Evolutionary conservation across 2,797 vertebrate species (phyloP).

Genomic region (Semotilus atromaculatus): DNA sequence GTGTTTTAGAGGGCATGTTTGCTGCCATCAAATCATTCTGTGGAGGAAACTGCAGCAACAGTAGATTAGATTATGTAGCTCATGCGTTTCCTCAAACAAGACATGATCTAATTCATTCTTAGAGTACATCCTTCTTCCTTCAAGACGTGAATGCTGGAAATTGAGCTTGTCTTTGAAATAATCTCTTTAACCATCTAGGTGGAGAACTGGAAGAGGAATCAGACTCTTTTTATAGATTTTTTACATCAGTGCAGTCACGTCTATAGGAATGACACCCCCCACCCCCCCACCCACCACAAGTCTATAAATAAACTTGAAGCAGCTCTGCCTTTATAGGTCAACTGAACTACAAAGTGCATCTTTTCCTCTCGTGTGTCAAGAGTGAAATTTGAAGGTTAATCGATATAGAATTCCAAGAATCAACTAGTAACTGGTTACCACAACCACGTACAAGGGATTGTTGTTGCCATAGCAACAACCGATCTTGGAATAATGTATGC

Average conservation of each 20-base stretch:
- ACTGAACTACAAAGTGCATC: constrained; percentile 48
- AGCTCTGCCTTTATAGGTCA: constrained; percentile 42
- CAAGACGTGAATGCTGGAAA: constrained; percentile 30
- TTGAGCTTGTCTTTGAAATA: constrained; percentile 28
- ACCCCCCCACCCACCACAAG: not conserved
- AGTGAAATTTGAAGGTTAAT: constrained; percentile 53
- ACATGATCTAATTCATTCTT: constrained; percentile 62
- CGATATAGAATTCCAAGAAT: constrained; percentile 68
- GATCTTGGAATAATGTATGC: constrained; percentile 71
- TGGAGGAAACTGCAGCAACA: constrained; percentile 53
- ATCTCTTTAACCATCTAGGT: constrained; percentile 26
- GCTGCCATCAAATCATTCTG: constrained; percentile 45
- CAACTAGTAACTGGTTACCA: constrained; percentile 65
- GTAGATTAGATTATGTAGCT: constrained; percentile 61
- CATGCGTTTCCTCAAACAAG: constrained; percentile 60
- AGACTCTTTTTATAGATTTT: constrained; percentile 16
- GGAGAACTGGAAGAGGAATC: not conserved
- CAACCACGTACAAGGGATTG: constrained; percentile 77
- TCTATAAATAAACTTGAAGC: constrained; percentile 56
- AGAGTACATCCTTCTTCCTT: constrained; percentile 53
- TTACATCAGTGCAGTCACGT: constrained; percentile 32
- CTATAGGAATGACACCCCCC: constrained; percentile 32
- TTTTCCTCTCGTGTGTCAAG: constrained; percentile 41
- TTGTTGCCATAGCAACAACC: constrained; percentile 81
- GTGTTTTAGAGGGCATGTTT: constrained; percentile 46